A percentile compares a stretch with the other conserved stretches of the same genome.
Conservation (phyloP, 1,140 invertebrate genomes). For the Drosophila nebulosa region DNA sequence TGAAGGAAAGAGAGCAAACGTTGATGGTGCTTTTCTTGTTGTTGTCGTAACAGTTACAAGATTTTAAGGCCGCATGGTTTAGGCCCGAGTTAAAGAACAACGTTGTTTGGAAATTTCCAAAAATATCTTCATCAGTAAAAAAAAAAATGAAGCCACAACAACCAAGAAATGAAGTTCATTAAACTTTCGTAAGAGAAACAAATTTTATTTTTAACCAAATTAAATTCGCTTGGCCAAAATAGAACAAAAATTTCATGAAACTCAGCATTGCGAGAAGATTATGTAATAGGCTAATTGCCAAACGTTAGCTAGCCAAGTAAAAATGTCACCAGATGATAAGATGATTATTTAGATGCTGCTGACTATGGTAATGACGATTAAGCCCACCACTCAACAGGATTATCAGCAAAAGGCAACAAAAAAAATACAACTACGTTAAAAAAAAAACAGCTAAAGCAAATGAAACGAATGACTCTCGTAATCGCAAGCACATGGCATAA, state of each 20-base stretch:
- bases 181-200: not conserved
- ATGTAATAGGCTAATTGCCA: not conserved
- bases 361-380: not conserved
- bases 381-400: not conserved
- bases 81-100: not conserved
- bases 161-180: not conserved
- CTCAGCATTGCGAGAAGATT: not conserved
- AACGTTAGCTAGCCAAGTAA: not conserved
- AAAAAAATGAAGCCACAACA: not conserved
- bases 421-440: not conserved
- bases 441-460: not conserved
- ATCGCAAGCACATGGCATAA: conserved; percentile 8
- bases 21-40: not conserved
- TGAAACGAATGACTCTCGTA: not conserved
- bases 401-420: not conserved
- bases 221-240: conserved; percentile 8
- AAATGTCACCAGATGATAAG: not conserved
- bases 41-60: conserved; percentile 18
- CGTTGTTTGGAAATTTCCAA: not conserved
- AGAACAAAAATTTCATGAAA: not conserved
- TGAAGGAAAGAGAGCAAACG: not conserved
- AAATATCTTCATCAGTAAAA: not conserved
- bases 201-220: not conserved
- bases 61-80: conserved; percentile 6
- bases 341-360: not conserved